phyloP scores from a whole-genome alignment of 2,113 vertebrate genomes.

The Alethe castanea region DNA sequence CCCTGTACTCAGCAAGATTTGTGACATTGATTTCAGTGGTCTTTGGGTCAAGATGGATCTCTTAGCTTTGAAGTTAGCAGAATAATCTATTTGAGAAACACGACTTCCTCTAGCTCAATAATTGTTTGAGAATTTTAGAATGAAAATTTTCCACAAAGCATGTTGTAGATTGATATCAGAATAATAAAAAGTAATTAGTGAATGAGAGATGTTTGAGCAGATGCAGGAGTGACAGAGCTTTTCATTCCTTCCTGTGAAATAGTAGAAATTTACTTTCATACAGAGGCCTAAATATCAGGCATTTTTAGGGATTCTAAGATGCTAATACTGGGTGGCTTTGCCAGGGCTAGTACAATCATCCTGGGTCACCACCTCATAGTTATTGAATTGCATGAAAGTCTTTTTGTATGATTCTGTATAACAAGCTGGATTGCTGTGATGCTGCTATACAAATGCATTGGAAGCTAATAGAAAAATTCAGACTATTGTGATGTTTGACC shows the following conservation, averaged over 20 bases:
- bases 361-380: not conserved
- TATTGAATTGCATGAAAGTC: not conserved
- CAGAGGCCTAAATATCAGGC: not conserved
- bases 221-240: not conserved
- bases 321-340: not conserved
- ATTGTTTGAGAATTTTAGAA: not conserved
- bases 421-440: not conserved
- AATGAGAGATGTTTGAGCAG: not conserved
- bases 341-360: not conserved
- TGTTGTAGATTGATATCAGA: not conserved
- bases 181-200: not conserved
- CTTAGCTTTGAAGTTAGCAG: not conserved
- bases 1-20: not conserved
- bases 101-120: not conserved
- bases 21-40: not conserved
- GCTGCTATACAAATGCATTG: not conserved
- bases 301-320: not conserved
- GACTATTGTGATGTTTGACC: not conserved
- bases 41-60: not conserved
- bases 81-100: not conserved
- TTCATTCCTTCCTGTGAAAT: not conserved
- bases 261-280: not conserved
- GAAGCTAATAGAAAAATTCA: not conserved
- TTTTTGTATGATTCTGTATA: not conserved
- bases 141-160: not conserved